Percentiles rank a stretch among this genome's conserved stretches.
Conservation (phyloP, 2,888 invertebrate genomes). For the Lasioglossum villosulum region DNA sequence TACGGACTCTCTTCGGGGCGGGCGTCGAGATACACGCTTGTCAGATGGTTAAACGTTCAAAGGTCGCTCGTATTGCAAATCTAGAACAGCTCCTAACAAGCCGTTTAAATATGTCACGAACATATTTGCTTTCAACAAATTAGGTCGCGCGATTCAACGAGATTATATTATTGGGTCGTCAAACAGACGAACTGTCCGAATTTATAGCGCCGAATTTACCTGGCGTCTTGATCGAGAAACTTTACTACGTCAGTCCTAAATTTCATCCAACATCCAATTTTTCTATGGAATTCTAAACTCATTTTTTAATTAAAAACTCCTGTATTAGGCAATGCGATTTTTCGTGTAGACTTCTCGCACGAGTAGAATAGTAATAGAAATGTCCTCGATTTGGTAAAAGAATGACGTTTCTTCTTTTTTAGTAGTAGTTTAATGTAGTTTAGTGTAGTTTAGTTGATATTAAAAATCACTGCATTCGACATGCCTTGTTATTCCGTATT, state of each 20-base stretch:
- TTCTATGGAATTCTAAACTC: too few species aligned
- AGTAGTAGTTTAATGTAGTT: too few species aligned
- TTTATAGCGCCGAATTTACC: not conserved
- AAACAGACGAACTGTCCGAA: not conserved
- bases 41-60: constrained; percentile 52
- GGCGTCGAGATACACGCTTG: constrained; percentile 36
- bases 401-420: too few species aligned
- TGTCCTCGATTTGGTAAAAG: too few species aligned
- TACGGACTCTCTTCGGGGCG: constrained; percentile 29
- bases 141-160: not conserved
- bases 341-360: too few species aligned
- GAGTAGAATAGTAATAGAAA: too few species aligned
- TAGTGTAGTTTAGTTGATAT: too few species aligned
- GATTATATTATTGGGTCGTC: not conserved
- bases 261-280: too few species aligned
- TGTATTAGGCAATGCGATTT: too few species aligned
- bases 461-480: too few species aligned
- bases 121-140: not conserved
- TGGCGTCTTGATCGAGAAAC: not conserved
- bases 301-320: too few species aligned
- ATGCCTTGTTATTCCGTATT: not conserved
- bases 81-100: not conserved
- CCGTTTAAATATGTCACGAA: not conserved
- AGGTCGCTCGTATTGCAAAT: constrained; percentile 28
- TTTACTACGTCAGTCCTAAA: too few species aligned